phyloP scores from a whole-genome alignment of 2,888 invertebrate species.

The Lasius platythorax region DNA sequence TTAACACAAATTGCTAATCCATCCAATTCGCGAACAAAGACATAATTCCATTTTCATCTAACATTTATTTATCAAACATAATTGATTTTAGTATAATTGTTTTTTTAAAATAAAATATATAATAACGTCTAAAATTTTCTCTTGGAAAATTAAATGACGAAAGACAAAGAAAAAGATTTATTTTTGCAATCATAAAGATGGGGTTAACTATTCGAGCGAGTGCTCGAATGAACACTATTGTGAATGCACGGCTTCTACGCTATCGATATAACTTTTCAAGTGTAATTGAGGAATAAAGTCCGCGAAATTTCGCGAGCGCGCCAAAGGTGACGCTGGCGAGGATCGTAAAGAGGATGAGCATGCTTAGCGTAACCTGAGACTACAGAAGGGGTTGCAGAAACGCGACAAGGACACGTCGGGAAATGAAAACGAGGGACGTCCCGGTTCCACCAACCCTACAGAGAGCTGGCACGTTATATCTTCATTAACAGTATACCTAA shows the following conservation, averaged over 20 bases:
- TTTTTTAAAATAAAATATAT: background rate
- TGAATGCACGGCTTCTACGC: slow-evolving; percentile 55
- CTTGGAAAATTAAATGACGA: background rate
- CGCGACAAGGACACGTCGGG: slow-evolving; percentile 70
- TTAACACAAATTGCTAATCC: background rate
- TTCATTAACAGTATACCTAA: slow-evolving; percentile 81
- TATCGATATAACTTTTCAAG: slow-evolving; percentile 80
- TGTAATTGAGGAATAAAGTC: slow-evolving; percentile 84
- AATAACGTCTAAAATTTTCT: background rate
- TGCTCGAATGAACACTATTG: slow-evolving; percentile 34
- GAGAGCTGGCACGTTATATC: slow-evolving; percentile 82
- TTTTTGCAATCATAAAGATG: slow-evolving; percentile 19
- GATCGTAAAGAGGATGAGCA: slow-evolving; percentile 75
- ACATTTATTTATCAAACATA: background rate
- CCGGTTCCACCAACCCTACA: slow-evolving; percentile 78
- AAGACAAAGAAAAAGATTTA: background rate
- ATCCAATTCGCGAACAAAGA: background rate
- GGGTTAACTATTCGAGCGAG: slow-evolving; percentile 38
- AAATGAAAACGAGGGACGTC: slow-evolving; percentile 74
- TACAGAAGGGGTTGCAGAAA: slow-evolving; percentile 64
- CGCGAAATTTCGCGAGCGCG: slow-evolving; percentile 79
- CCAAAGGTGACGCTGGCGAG: slow-evolving; percentile 60
- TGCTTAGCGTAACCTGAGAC: slow-evolving; percentile 74
- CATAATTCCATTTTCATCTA: background rate
- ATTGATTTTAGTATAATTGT: background rate